Evolutionary conservation across 2,113 vertebrate genomes (phyloP).

Genomic region (Vidua macroura): DNA sequence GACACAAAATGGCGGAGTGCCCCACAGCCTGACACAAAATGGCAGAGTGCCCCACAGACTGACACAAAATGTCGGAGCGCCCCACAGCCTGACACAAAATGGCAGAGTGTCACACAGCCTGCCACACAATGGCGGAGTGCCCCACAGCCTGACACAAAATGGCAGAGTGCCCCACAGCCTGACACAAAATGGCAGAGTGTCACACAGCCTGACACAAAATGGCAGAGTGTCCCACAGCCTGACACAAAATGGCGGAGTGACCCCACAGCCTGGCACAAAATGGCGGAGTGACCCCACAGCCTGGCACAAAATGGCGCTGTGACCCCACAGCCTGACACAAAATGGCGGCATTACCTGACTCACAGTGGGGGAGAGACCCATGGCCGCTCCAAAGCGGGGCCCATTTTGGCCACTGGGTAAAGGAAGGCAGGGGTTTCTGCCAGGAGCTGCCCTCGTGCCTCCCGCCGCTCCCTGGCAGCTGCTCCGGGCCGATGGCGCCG

Average conservation of each 20-base stretch:
- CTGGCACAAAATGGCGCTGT: background rate
- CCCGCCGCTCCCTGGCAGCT: background rate
- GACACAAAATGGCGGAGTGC: too few species aligned
- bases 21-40: too few species aligned
- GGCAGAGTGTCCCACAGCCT: too few species aligned
- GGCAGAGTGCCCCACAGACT: too few species aligned
- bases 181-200: too few species aligned
- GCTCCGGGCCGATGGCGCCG: background rate
- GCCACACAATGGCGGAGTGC: too few species aligned
- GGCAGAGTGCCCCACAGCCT: too few species aligned
- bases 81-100: background rate
- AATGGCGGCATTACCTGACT: background rate
- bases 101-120: fast-evolving
- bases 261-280: too few species aligned
- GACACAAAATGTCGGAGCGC: fast-evolving
- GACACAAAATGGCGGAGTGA: too few species aligned
- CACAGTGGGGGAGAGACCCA: fast-evolving
- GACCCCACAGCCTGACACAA: background rate
- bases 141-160: too few species aligned
- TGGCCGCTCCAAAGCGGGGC: too few species aligned
- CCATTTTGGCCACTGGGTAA: fast-evolving
- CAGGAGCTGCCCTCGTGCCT: background rate
- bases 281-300: background rate
- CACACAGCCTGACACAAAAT: background rate
- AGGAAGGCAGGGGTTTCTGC: background rate